Base-by-base conservation (phyloP, 2,797 vertebrate species). In the Sparus aurata region DNA sequence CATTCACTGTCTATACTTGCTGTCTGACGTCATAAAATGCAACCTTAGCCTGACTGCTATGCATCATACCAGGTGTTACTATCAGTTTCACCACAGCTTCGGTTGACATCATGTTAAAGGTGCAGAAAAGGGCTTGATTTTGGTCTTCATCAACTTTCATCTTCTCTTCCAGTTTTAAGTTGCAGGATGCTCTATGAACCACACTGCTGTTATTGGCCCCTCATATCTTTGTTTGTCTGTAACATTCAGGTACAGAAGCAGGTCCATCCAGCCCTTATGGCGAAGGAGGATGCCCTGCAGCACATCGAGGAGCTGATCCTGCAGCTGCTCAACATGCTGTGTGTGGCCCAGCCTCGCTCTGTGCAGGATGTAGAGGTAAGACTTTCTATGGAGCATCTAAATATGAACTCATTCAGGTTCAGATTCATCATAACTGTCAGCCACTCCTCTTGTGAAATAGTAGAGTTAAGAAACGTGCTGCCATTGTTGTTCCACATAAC, bases 241-340 rank as follows among this genome's bases (percentile, higher is more conserved):
- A 9, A 25, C 70, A 0, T 73, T 47, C 95, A 99, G 98, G 98
- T 99, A 82, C 98, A 98, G 93, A 95, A 97, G 78, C 98, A 99
- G 95, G 98, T 99, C 71, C 98, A 99, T 85, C 98, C 98, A 41
- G 98, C 94, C 93, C 97, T 99, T 53, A 94, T 94, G 20, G 98
- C 98, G 43, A 98, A 98, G 93, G 98, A 99, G 93, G 98, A 99
- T 61, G 99, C 97, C 58, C 96, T 99, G 49, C 97, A 97, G 89
- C 97, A 99, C 90, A 98, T 99, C 50, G 98, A 99, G 92, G 98
- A 98, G 87, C 94, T 99, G 85, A 99, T 99, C 92, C 96, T 99
- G 75, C 98, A 99, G 93, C 97, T 99, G 79, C 97, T 99, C 85
- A 97, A 95, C 95, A 99, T 99, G 85, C 96, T 99, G 79, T 99